Evolutionary conservation across 2,113 vertebrate species (phyloP), one percentile per base, ranked within the genome.

Genomic region (Pangasianodon hypophthalmus): DNA sequence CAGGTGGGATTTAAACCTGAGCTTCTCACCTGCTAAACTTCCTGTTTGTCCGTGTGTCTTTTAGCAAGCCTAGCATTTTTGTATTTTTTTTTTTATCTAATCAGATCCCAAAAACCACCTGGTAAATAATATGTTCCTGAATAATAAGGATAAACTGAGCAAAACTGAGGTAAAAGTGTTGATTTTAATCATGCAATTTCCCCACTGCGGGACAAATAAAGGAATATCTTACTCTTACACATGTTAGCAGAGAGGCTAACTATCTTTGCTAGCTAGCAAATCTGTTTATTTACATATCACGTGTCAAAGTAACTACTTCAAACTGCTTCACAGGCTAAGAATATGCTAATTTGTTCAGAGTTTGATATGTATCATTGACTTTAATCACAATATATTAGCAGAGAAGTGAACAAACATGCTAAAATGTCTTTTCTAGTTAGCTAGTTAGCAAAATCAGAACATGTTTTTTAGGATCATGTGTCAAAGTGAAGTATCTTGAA

Each of bases 1-100:
- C 87, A 88, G 56, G 7, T 88, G 87, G 44, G n/a, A 81, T 64
- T 48, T 88, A n/a, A 88, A 81, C 58, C 44, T 88, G 44, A 88
- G 11, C 48, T 52, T 64, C 29, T 52, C n/a, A 41, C 58, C 44
- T 81, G 75, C n/a, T 37, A 10, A 48, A 56, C 26, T n/a, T 88
- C 44, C 46, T 69, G 48, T 50, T 18, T 14, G 81, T 83, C 81
- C 4, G 19, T 67, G 48, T 26, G 44, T 60, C 73, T 79, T 26
- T n/a, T n/a, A 62, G 50, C n/a, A 56, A 56, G 19, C 19, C 52
- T 3, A 77, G 52, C 69, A 56, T 75, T 87, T 41, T 29, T 62
- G 13, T 21, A 4, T 4, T 26, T 62, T 24, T 85, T 64, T 64
- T 19, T 44, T 37, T 6, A 7, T n/a, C 46, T 29, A 67, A 67